Evolutionary conservation across 2,888 invertebrate genomes (phyloP).

Genomic region (Drosophila demipolita): DNA sequence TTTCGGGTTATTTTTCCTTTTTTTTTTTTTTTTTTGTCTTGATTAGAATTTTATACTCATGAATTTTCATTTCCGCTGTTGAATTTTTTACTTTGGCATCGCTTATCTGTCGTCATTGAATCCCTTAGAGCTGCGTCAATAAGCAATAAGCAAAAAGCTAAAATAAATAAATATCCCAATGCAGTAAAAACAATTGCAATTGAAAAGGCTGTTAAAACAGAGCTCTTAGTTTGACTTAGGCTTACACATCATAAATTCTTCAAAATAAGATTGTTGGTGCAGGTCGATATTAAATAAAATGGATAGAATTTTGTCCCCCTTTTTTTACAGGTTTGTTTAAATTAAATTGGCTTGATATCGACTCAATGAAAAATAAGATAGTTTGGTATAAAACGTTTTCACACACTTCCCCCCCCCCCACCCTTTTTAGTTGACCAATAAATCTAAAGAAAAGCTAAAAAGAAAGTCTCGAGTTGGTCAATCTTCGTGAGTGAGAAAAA

Average conservation of each 20-base stretch:
- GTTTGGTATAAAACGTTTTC: too few species aligned
- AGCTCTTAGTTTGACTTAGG: background rate
- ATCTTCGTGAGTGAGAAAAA: background rate
- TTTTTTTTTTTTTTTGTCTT: slow-evolving; percentile 41
- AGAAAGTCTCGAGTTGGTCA: background rate
- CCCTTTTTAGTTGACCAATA: background rate
- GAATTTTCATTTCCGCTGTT: slow-evolving; percentile 73
- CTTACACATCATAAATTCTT: background rate
- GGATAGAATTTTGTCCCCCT: too few species aligned
- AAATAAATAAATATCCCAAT: slow-evolving; percentile 14
- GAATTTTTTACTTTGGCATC: slow-evolving; percentile 47
- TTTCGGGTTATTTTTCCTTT: slow-evolving; percentile 28
- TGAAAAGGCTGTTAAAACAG: background rate
- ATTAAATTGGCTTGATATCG: background rate
- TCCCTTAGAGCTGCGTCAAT: slow-evolving; percentile 37
- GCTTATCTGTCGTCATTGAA: slow-evolving; percentile 46
- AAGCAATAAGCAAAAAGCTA: slow-evolving; percentile 28
- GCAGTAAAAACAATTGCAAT: slow-evolving; percentile 13
- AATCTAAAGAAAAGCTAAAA: background rate
- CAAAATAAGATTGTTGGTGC: background rate
- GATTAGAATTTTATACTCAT: slow-evolving; percentile 74
- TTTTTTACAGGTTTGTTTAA: background rate
- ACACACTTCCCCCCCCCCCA: background rate
- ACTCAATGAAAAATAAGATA: background rate
- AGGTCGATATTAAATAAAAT: background rate